Evolutionary conservation across 2,797 vertebrate species (phyloP).

Genomic region (Astyanax mexicanus): DNA sequence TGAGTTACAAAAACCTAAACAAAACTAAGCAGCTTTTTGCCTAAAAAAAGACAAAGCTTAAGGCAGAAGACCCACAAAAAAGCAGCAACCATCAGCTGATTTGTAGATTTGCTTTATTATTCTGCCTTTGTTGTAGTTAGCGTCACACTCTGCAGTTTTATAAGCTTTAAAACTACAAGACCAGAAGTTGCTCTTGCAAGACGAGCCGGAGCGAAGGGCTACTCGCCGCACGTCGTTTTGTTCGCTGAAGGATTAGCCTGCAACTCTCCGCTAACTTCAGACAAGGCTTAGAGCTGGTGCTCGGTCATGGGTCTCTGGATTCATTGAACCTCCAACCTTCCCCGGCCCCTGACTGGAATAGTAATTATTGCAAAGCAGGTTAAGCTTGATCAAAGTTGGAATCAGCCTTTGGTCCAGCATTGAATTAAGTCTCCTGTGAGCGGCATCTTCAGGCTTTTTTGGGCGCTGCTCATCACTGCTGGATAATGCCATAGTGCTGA

Average conservation of each 20-base stretch:
- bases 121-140: neutral
- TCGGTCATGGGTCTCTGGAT: slow-evolving; percentile 53
- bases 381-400: slow-evolving; percentile 62
- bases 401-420: slow-evolving; percentile 66
- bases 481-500: slow-evolving; percentile 79
- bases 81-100: neutral
- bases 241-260: slow-evolving; percentile 33
- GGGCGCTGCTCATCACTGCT: slow-evolving; percentile 68
- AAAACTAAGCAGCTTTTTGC: too few relatives aligned
- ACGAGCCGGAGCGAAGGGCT: neutral
- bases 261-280: slow-evolving; percentile 51
- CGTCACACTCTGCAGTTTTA: neutral
- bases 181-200: neutral
- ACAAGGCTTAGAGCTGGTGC: slow-evolving; percentile 39
- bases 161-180: neutral
- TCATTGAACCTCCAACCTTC: slow-evolving; percentile 57
- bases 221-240: slow-evolving; percentile 9
- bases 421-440: slow-evolving; percentile 71
- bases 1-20: too few relatives aligned
- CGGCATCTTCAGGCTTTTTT: slow-evolving; percentile 67
- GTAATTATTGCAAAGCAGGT: slow-evolving; percentile 60
- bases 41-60: too few relatives aligned
- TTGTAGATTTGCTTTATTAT: neutral
- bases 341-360: slow-evolving; percentile 52
- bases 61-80: too few relatives aligned